Percentiles rank a stretch among this genome's conserved stretches.
These are phyloP conservation scores for Aromia moschata DNA, from an alignment of 2,888 invertebrate genomes.

Conservation along the genomic window DNA sequence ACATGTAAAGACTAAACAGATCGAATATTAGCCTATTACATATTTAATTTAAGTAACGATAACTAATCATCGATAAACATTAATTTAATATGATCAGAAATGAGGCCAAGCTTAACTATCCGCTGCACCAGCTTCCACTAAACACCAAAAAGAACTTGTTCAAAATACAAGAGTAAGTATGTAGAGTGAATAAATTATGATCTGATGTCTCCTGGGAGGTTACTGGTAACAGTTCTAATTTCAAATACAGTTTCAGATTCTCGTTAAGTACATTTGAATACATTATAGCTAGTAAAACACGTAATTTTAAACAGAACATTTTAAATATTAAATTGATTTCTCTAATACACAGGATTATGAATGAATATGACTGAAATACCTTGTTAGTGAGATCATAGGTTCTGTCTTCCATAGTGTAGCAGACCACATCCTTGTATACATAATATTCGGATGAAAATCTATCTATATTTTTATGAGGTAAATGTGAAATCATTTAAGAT, in stretches of 20 bases:
- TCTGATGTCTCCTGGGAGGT: too few species aligned
- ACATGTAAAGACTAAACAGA: too few species aligned
- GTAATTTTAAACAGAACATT: background rate
- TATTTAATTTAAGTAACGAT: background rate
- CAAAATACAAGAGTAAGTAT: too few species aligned
- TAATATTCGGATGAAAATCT: slow-evolving; percentile 31
- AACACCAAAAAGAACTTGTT: too few species aligned
- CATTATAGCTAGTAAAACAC: too few species aligned
- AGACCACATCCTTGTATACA: slow-evolving; percentile 37
- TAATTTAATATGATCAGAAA: too few species aligned
- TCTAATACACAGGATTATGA: slow-evolving; percentile 12
- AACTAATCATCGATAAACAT: background rate
- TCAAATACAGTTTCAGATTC: too few species aligned
- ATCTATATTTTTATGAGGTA: slow-evolving; percentile 46
- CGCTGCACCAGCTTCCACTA: too few species aligned
- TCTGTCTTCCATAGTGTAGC: slow-evolving; percentile 49
- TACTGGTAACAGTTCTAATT: too few species aligned
- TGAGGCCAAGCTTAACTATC: too few species aligned
- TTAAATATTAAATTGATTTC: background rate
- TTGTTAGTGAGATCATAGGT: slow-evolving; percentile 43
- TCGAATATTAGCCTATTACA: background rate
- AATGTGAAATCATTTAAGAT: slow-evolving; percentile 36
- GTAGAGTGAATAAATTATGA: too few species aligned
- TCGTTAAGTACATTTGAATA: too few species aligned
- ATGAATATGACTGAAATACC: slow-evolving; percentile 35